Percentiles rank a stretch among this genome's conserved stretches.
These are phyloP conservation scores for Dicranocentrus wangi DNA, from an alignment of 2,888 invertebrate species.

Conservation along the genomic window DNA sequence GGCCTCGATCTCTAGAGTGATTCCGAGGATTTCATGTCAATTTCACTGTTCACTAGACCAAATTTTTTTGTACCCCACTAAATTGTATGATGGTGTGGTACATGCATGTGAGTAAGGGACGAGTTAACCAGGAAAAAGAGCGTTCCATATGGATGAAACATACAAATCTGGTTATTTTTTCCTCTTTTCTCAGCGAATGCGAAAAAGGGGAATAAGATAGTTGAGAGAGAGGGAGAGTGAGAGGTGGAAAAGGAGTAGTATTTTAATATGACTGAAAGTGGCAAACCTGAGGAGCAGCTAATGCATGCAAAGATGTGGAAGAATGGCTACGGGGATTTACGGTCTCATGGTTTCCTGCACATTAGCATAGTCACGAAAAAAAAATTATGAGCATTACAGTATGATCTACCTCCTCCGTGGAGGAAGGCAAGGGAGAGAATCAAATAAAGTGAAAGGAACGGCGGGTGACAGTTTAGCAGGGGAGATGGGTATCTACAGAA, in stretches of 20 bases:
- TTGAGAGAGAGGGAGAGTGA: slow-evolving; percentile 2
- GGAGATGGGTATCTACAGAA: too few species aligned
- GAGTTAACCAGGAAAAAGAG: too few species aligned
- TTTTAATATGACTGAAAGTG: not conserved
- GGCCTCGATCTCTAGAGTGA: slow-evolving; percentile 55
- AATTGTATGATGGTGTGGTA: too few species aligned
- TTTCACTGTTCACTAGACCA: slow-evolving; percentile 24
- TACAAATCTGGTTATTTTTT: not conserved
- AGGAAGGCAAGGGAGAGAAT: not conserved
- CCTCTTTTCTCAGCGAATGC: not conserved
- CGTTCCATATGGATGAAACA: too few species aligned
- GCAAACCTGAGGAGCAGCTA: slow-evolving; percentile 21
- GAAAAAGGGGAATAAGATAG: not conserved
- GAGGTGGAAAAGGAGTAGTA: not conserved
- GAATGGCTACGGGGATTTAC: slow-evolving; percentile 26
- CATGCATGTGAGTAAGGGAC: too few species aligned
- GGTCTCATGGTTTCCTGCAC: slow-evolving; percentile 2
- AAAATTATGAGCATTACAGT: slow-evolving; percentile 1
- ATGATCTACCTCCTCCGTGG: not conserved
- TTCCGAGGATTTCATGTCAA: slow-evolving; percentile 59
- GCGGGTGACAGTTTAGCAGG: not conserved
- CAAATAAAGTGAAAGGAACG: not conserved
- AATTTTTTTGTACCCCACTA: not conserved
- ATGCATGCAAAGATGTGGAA: slow-evolving; percentile 5
- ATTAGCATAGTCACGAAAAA: slow-evolving; percentile 26